Conservation (phyloP, 2,113 vertebrate genomes). For the Gymnorhina tibicen region DNA sequence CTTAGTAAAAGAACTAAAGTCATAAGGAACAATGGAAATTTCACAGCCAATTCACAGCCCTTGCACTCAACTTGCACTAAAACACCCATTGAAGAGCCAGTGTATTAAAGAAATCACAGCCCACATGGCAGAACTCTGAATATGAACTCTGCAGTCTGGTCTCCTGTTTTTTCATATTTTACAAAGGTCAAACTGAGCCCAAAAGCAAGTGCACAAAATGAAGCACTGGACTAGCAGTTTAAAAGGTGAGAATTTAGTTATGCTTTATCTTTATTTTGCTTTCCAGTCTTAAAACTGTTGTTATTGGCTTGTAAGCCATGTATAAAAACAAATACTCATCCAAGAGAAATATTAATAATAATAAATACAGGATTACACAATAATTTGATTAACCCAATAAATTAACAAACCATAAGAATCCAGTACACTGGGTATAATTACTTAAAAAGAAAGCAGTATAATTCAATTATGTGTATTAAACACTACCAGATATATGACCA, state of each 20-base stretch:
- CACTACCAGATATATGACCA: neutral
- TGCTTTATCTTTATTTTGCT: neutral
- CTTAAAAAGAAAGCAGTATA: neutral
- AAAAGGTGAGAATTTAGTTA: constrained; percentile 17
- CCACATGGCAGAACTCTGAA: neutral
- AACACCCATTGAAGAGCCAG: neutral
- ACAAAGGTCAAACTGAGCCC: neutral
- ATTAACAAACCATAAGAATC: neutral
- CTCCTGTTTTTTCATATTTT: neutral
- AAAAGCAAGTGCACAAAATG: neutral
- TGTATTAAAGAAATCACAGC: neutral
- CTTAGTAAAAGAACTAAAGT: neutral
- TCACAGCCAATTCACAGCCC: neutral
- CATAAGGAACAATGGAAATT: neutral
- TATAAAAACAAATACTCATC: neutral
- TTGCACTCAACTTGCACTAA: neutral
- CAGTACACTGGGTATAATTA: neutral
- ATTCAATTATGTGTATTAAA: neutral
- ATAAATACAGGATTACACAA: neutral
- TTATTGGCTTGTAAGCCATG: constrained; percentile 2
- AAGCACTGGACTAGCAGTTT: neutral
- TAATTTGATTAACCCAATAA: constrained; percentile 12
- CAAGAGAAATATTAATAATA: constrained; percentile 24
- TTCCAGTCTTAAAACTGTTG: neutral
- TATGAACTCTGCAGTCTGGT: neutral